Conservation (phyloP, 2,113 vertebrate genomes). For the Ptyas mucosa region DNA sequence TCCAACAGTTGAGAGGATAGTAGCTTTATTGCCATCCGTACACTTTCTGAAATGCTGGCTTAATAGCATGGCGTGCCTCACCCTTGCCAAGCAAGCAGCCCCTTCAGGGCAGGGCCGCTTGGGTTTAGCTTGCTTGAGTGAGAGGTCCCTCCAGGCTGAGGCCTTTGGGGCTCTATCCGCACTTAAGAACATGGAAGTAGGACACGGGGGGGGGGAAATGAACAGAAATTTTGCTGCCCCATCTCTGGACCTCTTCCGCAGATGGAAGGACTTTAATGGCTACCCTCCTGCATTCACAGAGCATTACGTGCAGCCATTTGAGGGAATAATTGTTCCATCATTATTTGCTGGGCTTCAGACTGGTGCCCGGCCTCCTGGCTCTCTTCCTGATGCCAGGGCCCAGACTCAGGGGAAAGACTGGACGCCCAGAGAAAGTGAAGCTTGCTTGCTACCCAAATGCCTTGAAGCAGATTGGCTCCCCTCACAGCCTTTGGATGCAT, state of each 20-base stretch:
- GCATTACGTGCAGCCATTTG: not conserved
- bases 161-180: not conserved
- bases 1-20: not conserved
- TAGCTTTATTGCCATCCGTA: not conserved
- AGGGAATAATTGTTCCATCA: slow-evolving; percentile 15
- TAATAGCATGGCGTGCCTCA: not conserved
- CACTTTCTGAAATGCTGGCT: not conserved
- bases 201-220: not conserved
- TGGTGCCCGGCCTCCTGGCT: not conserved
- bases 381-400: not conserved
- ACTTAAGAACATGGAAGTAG: not conserved
- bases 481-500: not conserved
- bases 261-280: not conserved
- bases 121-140: not conserved
- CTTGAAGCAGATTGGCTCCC: not conserved
- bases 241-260: not conserved
- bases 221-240: not conserved
- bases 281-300: not conserved
- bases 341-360: not conserved
- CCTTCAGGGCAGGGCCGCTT: not conserved
- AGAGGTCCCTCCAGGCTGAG: too few relatives aligned
- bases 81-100: not conserved
- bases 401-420: not conserved
- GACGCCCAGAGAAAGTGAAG: not conserved
- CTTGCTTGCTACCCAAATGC: too few relatives aligned